Evolutionary conservation across 2,797 vertebrate genomes (phyloP).

Genomic region (Chromobotia macracanthus): DNA sequence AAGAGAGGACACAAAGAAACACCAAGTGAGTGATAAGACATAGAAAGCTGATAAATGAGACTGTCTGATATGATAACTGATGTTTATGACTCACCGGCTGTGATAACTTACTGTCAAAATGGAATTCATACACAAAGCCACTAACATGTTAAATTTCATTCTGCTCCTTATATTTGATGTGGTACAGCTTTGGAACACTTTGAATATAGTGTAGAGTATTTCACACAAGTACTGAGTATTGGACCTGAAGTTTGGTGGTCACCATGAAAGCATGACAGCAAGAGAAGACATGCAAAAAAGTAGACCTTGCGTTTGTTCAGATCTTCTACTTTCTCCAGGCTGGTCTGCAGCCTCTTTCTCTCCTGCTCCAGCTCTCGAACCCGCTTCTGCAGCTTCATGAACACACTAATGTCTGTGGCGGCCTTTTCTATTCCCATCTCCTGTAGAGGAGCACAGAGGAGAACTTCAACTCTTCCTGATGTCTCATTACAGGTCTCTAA

Average conservation of each 20-base stretch:
- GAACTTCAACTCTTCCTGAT: neutral
- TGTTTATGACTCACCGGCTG: conserved; percentile 15
- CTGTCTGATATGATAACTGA: conserved; percentile 42
- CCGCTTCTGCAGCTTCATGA: conserved; percentile 94
- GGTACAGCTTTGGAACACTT: no score
- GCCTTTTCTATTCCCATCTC: conserved; percentile 88
- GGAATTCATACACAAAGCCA: no score
- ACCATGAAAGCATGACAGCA: neutral
- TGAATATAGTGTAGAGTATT: no score
- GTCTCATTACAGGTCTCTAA: neutral
- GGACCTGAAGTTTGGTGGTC: neutral
- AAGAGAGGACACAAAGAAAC: conserved; percentile 29
- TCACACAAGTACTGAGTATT: no score
- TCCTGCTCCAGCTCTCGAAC: conserved; percentile 93
- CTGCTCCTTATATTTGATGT: no score
- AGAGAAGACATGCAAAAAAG: neutral
- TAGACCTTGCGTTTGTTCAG: conserved; percentile 76
- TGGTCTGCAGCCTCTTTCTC: conserved; percentile 84
- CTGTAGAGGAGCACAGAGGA: conserved; percentile 67
- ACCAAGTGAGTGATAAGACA: conserved; percentile 45
- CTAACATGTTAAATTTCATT: no score
- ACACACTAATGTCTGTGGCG: conserved; percentile 91
- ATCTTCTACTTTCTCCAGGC: conserved; percentile 87
- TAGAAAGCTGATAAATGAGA: conserved; percentile 24
- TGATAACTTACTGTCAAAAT: neutral